Evolutionary conservation across 2,888 invertebrate species (phyloP).

Genomic region (Drosophila cognata): DNA sequence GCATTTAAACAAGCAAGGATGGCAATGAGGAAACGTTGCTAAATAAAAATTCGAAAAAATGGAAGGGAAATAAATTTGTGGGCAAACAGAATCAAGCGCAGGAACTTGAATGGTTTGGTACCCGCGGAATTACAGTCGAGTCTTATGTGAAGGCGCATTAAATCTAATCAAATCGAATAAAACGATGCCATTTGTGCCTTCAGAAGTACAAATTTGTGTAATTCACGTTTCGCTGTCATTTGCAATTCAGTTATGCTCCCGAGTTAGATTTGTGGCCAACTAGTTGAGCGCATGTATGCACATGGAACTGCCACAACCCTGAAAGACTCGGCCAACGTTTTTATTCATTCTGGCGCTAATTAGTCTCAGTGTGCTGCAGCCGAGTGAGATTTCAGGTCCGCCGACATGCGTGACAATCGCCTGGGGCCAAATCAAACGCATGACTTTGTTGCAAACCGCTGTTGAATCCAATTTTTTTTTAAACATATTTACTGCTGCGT

Average conservation of each 20-base stretch:
- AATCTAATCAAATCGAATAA: constrained; percentile 59
- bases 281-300: constrained; percentile 68
- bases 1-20: constrained; percentile 56
- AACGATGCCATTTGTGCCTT: constrained; percentile 14
- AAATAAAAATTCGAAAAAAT: constrained; percentile 16
- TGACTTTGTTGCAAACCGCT: constrained; percentile 30
- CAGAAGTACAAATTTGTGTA: constrained; percentile 21
- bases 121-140: constrained; percentile 4
- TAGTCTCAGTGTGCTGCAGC: constrained; percentile 27
- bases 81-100: constrained; percentile 69
- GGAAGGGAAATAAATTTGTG: constrained; percentile 57
- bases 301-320: constrained; percentile 27
- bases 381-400: constrained; percentile 28
- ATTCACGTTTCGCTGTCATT: constrained; percentile 25
- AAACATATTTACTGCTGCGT: not conserved
- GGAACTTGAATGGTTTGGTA: constrained; percentile 7
- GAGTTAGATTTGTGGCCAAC: constrained; percentile 14
- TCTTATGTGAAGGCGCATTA: constrained; percentile 42
- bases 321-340: constrained; percentile 6
- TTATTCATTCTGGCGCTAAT: constrained; percentile 40
- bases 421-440: constrained; percentile 68
- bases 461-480: constrained; percentile 1
- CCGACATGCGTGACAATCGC: constrained; percentile 57
- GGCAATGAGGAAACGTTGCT: constrained; percentile 26
- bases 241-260: constrained; percentile 18